phyloP scores from a whole-genome alignment of 1,140 invertebrate genomes.

The Reticulitermes speratus region DNA sequence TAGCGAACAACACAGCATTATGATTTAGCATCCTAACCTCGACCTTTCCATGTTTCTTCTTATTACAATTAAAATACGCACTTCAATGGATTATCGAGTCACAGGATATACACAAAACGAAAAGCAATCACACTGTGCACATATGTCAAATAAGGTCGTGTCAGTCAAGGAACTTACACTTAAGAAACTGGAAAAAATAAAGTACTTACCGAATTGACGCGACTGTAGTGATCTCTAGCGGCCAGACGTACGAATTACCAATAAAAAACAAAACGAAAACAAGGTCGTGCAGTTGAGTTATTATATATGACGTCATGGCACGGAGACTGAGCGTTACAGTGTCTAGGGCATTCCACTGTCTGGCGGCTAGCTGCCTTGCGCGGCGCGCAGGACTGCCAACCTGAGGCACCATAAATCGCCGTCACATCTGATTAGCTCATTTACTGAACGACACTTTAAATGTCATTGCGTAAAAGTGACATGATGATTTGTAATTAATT shows the following conservation, averaged over 20 bases:
- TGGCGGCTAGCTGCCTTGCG: background rate
- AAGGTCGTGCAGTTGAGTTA: conserved; percentile 17
- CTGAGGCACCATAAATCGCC: too few relatives aligned
- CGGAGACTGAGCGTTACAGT: background rate
- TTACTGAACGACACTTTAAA: too few relatives aligned
- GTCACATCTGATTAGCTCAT: too few relatives aligned
- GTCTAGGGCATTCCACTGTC: conserved; percentile 16
- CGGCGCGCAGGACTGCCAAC: conserved; percentile 3
- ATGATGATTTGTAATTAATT: too few relatives aligned
- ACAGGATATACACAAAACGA: background rate
- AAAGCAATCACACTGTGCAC: background rate
- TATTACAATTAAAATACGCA: conserved; percentile 14
- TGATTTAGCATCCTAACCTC: background rate
- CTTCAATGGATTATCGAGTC: background rate
- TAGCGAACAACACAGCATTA: background rate
- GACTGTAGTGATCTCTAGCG: background rate
- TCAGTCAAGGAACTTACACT: background rate
- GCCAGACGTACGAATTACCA: conserved; percentile 6
- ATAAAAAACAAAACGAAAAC: conserved; percentile 11
- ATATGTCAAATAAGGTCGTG: background rate
- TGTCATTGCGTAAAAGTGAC: too few relatives aligned
- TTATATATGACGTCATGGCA: conserved; percentile 18
- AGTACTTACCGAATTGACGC: background rate
- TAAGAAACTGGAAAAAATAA: background rate
- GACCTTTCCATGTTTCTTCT: background rate